phyloP scores from a whole-genome alignment of 1,140 invertebrate genomes.

The Drosophila nigromelanica region DNA sequence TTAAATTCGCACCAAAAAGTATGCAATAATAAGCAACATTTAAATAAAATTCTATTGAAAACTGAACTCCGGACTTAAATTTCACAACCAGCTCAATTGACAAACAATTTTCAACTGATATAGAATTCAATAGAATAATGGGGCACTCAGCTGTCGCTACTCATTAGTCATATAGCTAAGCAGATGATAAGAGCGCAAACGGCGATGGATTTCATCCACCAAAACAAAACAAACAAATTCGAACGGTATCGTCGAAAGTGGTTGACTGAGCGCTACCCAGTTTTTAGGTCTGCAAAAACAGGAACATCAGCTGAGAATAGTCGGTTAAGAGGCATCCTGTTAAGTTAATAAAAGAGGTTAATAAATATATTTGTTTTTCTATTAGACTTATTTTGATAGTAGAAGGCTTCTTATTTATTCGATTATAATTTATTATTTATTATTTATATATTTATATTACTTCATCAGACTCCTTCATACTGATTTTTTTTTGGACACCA shows the following conservation, averaged over 20 bases:
- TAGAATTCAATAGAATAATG: neutral
- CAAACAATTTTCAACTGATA: constrained; percentile 1
- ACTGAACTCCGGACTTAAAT: neutral
- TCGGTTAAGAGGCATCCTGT: too few species aligned
- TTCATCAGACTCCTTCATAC: neutral
- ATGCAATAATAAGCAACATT: neutral
- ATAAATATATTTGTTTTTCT: too few species aligned
- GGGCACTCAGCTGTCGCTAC: neutral
- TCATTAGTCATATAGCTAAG: constrained; percentile 9
- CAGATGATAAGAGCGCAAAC: constrained; percentile 11
- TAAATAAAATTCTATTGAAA: neutral
- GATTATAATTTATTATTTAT: too few species aligned
- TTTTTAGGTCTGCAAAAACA: neutral
- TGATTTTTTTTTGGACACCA: neutral
- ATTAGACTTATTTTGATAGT: too few species aligned
- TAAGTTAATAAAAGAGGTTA: neutral
- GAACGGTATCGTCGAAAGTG: neutral
- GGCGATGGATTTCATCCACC: neutral
- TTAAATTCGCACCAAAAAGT: neutral
- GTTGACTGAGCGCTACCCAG: neutral
- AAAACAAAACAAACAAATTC: neutral
- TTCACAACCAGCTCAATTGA: constrained; percentile 3
- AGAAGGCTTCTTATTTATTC: too few species aligned
- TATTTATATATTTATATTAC: too few species aligned
- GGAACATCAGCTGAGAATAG: neutral